Evolutionary conservation across 1,140 invertebrate species (phyloP), one percentile per base, ranked within the genome.

Genomic region (Scaptomyza hsui): DNA sequence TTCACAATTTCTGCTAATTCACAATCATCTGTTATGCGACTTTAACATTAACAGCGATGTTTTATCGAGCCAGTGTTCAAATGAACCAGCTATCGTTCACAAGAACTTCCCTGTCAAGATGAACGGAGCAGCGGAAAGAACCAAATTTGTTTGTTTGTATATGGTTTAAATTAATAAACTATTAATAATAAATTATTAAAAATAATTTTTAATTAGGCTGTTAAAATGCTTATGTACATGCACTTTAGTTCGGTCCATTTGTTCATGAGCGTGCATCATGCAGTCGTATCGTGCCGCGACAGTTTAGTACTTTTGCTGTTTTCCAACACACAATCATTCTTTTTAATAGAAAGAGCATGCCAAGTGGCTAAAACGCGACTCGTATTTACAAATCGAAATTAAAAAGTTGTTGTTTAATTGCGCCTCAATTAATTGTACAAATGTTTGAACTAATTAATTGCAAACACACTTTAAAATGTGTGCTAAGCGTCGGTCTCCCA

Each of bases 331-430:
- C 3, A 37, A n/a, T 62, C 24, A 32, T 57, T 44, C 44, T 63
- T 52, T 16, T n/a, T n/a, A n/a, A 53, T 42, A 51, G 59, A 41
- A 55, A 47, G 26, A 63, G 47, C 60, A 44, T 63, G 60, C 60
- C 48, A 63, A 63, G 60, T 63, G 48, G 60, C 47, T 63, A n/a
- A n/a, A 16, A 19, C 3, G 24, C 47, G 60, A 44, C 35, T 52
- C 32, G 12, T 63, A 63, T 63, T 63, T 63, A 62, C 48, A 53
- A 53, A 19, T 35, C 9, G 44, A 29, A 51, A 18, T 42, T 42
- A 15, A 19, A 44, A 37, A 21, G 1, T 18, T 42, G 3, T 37
- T 21, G n/a, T 6, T 12, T 15, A 3, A 13, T n/a, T n/a, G n/a
- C n/a, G 7, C n/a, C 37, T 55, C 12, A 52, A 44, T 35, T 52